phyloP scores from a whole-genome alignment of 2,888 invertebrate species.

The Hartigia nigra region DNA sequence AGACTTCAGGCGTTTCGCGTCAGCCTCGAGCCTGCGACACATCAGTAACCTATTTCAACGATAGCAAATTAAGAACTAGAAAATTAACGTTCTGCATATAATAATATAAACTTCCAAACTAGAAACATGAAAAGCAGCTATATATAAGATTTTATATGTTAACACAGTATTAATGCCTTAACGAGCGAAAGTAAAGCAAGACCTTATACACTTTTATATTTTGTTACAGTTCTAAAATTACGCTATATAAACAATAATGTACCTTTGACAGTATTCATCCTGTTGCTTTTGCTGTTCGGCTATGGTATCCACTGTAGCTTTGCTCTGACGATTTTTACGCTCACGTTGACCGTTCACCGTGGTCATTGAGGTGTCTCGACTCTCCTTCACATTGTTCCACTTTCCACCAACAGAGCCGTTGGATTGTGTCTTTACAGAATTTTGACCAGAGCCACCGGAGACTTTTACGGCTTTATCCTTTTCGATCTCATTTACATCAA shows the following conservation, averaged over 20 bases:
- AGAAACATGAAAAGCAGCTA: not conserved
- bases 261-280: constrained; percentile 68
- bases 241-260: constrained; percentile 11
- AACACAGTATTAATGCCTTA: not conserved
- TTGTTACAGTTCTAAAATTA: not conserved
- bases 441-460: constrained; percentile 45
- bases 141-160: not conserved
- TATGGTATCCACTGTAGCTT: constrained; percentile 59
- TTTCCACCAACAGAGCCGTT: constrained; percentile 61
- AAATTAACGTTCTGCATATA: not conserved
- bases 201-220: not conserved
- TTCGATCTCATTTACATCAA: constrained; percentile 66
- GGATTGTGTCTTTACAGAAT: constrained; percentile 59
- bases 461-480: constrained; percentile 66
- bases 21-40: constrained; percentile 75
- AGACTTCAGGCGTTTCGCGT: constrained; percentile 77
- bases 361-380: constrained; percentile 54
- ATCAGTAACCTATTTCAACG: constrained; percentile 54
- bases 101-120: not conserved
- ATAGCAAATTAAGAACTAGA: constrained; percentile 16
- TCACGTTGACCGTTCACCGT: constrained; percentile 62
- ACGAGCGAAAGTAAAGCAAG: not conserved
- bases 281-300: constrained; percentile 63
- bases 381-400: constrained; percentile 64
- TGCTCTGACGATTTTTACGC: constrained; percentile 62